Base-by-base conservation (phyloP, 1,140 invertebrate species). In the Magallana ariakensis region DNA sequence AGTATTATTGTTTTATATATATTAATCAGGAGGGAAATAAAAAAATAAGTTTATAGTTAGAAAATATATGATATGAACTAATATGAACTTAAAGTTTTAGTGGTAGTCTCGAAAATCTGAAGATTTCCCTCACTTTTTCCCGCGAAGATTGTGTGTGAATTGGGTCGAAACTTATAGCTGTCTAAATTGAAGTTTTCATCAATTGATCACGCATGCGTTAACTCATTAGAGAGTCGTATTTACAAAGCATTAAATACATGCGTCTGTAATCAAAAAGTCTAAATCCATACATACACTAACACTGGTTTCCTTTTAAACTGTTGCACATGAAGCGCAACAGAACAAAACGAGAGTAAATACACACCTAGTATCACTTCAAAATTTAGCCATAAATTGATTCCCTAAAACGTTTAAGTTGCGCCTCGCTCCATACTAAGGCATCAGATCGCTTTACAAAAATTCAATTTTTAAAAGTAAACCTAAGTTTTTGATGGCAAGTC, bases 401-500 rank as follows among this genome's bases (percentile, higher is more conserved):
- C 66, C 66, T 75, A 11, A 22, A 75, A 75, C 66, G 15, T 75
- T 75, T 75, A 33, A 13, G 66, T 33, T 75, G 66, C 66, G 66
- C 33, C 66, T 75, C 26, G 66, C 9, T 26, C 19, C 9, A 22
- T 75, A 75, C 66, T 11, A 26, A 19, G 22, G 3, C 66, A 75
- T 75, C 66, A 75, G 66, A 75, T 75, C 66, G 9, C 15, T 75
- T 75, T 75, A 75, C 66, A 75, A 75, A 46, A 75, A 75, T 75
- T 75, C 66, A 75, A 75, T 75, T 75, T 75, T 75, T 75, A 75
- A 75, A 75, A 75, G 66, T 75, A 75, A 75, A 75, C 66, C 66
- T 75, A 33, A 75, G 22, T 13, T 75, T 46, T 75, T 75, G 66
- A 75, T 75, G 66, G 66, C 22, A 75, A 75, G 66, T 75, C 66